Base-by-base conservation (phyloP, 2,888 invertebrate species). In the Xanthostigma xanthostigma region DNA sequence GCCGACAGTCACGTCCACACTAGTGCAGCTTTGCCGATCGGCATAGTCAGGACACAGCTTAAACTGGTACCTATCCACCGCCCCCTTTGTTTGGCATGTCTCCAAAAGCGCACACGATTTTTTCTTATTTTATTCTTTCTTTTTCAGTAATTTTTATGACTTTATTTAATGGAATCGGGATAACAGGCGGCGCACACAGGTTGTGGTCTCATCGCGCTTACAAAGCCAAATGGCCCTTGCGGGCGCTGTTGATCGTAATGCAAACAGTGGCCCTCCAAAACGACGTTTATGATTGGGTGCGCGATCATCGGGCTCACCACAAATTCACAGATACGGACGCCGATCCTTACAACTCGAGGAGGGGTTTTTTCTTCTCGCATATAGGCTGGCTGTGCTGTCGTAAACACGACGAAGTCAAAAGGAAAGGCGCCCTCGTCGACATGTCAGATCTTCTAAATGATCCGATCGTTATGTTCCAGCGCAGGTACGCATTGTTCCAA, bases 331-430 rank as follows among this genome's bases (percentile, higher is more conserved):
- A 87, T 59, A 90, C 90, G 0, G 79, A 91, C 61, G 92, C 91
- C 0, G 92, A 93, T 66, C 93, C 92, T 0, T 91, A 93, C 64
- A 92, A 92, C 61, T 81, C 88, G 0, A 74, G 73, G 36, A 73
- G 92, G 51, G 96, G 95, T 1, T 93, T 95, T 72, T 94, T 95
- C 73, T 95, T 94, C 69, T 83, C 92, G 0, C 95, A 95, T 65
- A 85, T 94, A 63, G 95, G 95, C 17, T 95, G 95, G 95, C 70
- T 95, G 54, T 73, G 93, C 72, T 69, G 84, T 46, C 78, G 80
- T 53, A 95, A 95, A 64, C 94, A 94, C 63, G 85, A 83, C 39
- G 88, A 90, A 51, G 91, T 95, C 12, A 80, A 80, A 55, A 73
- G 67, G 37, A 91, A 88, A 62, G 93, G 94, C 36, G 82, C 82